Evolutionary conservation across 2,888 invertebrate species (phyloP).

Genomic region (Lasioglossum vierecki): DNA sequence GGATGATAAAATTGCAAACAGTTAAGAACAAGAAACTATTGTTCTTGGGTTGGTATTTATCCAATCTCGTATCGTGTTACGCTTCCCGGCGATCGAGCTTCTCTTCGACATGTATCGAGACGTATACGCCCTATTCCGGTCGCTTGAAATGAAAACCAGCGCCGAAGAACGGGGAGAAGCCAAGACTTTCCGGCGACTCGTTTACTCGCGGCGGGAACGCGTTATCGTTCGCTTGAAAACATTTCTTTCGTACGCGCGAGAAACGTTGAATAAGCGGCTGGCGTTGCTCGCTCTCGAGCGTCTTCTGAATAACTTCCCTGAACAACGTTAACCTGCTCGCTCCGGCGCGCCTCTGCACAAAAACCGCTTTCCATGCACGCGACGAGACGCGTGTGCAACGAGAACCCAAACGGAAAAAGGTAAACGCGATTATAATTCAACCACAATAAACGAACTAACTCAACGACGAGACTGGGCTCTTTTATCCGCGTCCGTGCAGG

Average conservation of each 20-base stretch:
- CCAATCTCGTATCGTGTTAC: too few species aligned
- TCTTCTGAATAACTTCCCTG: slow-evolving; percentile 13
- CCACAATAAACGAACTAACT: background rate
- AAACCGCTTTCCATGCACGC: background rate
- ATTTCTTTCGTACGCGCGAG: slow-evolving; percentile 13
- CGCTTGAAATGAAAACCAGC: background rate
- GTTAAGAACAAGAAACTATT: too few species aligned
- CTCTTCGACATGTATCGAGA: too few species aligned
- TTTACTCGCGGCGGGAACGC: background rate
- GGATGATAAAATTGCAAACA: too few species aligned
- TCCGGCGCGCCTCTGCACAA: background rate
- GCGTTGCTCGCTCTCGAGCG: background rate
- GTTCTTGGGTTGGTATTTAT: too few species aligned
- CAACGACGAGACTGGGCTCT: background rate
- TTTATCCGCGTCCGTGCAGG: background rate
- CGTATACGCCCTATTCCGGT: background rate
- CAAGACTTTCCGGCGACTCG: background rate
- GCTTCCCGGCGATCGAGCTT: too few species aligned
- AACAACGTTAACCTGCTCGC: slow-evolving; percentile 13
- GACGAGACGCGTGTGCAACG: background rate
- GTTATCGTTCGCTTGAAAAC: slow-evolving; percentile 10
- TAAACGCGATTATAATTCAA: slow-evolving; percentile 1
- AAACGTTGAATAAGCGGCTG: slow-evolving; percentile 4
- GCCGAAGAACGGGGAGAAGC: background rate
- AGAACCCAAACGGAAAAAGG: background rate